Percentiles rank a stretch among this genome's conserved stretches.
phyloP scores from a whole-genome alignment of 2,113 vertebrate genomes.

The Caranx ignobilis region DNA sequence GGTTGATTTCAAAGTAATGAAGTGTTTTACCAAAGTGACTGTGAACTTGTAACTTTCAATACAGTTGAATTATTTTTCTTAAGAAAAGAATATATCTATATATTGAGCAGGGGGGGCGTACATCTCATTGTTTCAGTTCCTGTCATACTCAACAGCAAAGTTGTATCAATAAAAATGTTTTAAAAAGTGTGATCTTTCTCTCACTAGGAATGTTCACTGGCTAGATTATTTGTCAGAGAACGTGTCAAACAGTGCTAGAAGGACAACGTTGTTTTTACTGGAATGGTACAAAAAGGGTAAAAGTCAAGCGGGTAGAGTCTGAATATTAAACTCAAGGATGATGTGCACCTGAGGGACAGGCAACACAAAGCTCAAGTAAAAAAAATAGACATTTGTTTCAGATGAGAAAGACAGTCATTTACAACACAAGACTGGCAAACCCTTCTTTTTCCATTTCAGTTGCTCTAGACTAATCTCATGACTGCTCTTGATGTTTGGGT shows the following conservation, averaged over 20 bases:
- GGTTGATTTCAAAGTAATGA: conserved; percentile 88
- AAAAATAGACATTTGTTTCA: conserved; percentile 12
- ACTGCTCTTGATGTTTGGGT: conserved; percentile 57
- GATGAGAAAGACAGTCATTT: conserved; percentile 15
- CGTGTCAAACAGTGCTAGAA: conserved; percentile 7
- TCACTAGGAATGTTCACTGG: conserved; percentile 59
- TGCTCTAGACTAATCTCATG: conserved; percentile 60
- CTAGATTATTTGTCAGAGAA: conserved; percentile 25
- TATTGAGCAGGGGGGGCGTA: conserved; percentile 80
- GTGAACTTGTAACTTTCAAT: conserved; percentile 94
- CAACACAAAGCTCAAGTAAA: not conserved
- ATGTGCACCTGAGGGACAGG: not conserved
- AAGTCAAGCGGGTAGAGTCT: conserved; percentile 20
- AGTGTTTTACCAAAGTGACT: conserved; percentile 99
- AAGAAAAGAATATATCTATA: conserved; percentile 88
- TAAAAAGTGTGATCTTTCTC: conserved; percentile 80
- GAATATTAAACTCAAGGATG: conserved; percentile 1
- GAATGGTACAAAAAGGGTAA: conserved; percentile 26
- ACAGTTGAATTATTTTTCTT: conserved; percentile 94
- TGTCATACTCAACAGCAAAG: conserved; percentile 96
- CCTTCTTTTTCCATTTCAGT: conserved; percentile 69
- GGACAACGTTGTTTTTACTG: conserved; percentile 26
- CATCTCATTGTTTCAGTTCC: conserved; percentile 89
- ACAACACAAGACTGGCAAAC: conserved; percentile 55
- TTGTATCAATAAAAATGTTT: conserved; percentile 89